These are phyloP conservation scores for Catocala sponsa DNA, from an alignment of 2,888 invertebrate genomes.

Conservation along the genomic window DNA sequence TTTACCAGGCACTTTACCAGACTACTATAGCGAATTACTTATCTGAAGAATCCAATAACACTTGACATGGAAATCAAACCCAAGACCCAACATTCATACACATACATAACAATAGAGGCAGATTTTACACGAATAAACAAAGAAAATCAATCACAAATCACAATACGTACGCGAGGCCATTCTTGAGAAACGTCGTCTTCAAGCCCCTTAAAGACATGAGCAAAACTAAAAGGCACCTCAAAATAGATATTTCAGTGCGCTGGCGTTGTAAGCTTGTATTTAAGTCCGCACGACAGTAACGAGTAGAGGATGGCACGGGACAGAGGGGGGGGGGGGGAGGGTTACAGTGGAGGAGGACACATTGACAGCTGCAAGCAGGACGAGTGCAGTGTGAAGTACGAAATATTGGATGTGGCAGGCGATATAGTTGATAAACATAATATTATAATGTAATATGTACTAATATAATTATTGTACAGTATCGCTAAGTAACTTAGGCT, in stretches of 20 bases:
- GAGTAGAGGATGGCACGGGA: conserved; percentile 38
- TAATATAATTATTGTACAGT: no score
- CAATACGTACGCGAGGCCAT: conserved; percentile 3
- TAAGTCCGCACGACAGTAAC: conserved; percentile 53
- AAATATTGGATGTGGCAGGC: conserved; percentile 23
- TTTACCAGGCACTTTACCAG: no score
- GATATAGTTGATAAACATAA: no score
- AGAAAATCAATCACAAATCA: background rate
- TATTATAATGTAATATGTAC: no score
- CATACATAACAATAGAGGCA: no score
- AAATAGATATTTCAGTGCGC: conserved; percentile 38
- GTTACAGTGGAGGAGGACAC: conserved; percentile 25
- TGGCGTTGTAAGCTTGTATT: conserved; percentile 47
- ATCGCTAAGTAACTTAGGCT: no score
- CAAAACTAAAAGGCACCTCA: conserved; percentile 38
- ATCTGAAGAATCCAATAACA: no score
- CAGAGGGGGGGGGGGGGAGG: conserved; percentile 13
- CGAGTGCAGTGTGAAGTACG: conserved; percentile 14
- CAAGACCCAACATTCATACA: no score
- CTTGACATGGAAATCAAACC: background rate
- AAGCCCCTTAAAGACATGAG: conserved; percentile 8
- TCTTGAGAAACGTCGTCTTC: conserved; percentile 1
- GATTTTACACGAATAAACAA: no score
- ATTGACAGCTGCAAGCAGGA: conserved; percentile 51
- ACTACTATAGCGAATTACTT: no score